Evolutionary conservation across 2,888 invertebrate species (phyloP), one percentile per base, ranked within the genome.

Genomic region (Tetanocera ferruginea): DNA sequence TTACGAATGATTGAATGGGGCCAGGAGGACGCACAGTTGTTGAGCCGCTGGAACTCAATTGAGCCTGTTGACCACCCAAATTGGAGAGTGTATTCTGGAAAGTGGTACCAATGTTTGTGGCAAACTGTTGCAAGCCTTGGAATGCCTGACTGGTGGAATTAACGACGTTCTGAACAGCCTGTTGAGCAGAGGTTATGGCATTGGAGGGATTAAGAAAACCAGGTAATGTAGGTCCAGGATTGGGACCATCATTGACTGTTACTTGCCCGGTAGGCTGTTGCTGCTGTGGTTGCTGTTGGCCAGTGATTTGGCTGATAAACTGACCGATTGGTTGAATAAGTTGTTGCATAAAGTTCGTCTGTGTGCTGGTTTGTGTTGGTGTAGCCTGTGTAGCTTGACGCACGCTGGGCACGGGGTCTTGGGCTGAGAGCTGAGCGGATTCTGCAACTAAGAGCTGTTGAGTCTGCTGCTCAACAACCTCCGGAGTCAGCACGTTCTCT

Each of bases 301-400:
- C 84, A 3, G 83, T 84, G 76, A 87, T 82, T 78, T 87, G 87
- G 49, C 84, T 88, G 14, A 88, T 82, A 34, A 88, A 84, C 52
- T 87, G 87, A 1, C 88, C 88, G 37, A 88, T 83, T 3, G 88
- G 88, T 87, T 87, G 87, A 57, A 87, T 85, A n/a, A 87, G 77
- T 37, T 87, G 87, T 79, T 87, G 87, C 23, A 87, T 84, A 78
- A 87, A 86, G 81, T 87, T 87, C 72, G 83, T 84, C 70, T 84
- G 87, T 0, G 87, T 85, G 11, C 84, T 83, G 28, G 81, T 81
- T 67, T 84, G 86, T 1, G 85, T 83, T 73, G 87, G 87, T 5
- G 87, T 87, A 60, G 87, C 84, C 51, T 85, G 86, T 5, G 87
- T 87, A 8, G 83, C 87, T 64, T 87, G 87, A n/a, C 87, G 87